Evolutionary conservation across 2,113 vertebrate genomes (phyloP), one percentile per base, ranked within the genome.

Genomic region (Odobenus rosmarus): DNA sequence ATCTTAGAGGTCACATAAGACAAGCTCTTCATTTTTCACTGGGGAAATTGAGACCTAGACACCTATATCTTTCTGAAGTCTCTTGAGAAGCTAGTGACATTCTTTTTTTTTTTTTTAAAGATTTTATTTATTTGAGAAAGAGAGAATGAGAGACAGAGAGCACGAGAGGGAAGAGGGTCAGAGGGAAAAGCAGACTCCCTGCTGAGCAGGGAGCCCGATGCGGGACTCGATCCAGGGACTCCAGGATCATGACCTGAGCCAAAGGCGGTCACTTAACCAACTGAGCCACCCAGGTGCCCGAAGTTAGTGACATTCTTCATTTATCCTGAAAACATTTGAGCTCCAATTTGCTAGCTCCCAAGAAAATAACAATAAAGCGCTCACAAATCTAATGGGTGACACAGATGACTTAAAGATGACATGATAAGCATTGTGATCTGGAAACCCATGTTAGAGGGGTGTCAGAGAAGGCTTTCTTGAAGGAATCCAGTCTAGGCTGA

Each of bases 271-370:
- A 4, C 39, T 39, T 39, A 39, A 39, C 39, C 39, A 39, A 39
- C 39, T 39, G 39, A 39, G 39, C 39, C 39, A 39, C 39, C 39
- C 39, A 39, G 39, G 39, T 4, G 3, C 39, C 39, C 39, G 39
- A 42, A 67, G 19, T 49, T 36, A 67, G 18, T 19, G 7, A 53
- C 53, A 64, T 23, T 85, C 72, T 95, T 80, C 39, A 69, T 87
- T 92, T 88, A 84, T 31, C 91, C 24, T 83, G 82, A 5, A 90
- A 94, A 87, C 72, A 80, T 69, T 86, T 71, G 36, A 92, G 19
- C 9, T 55, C 46, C 4, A 2, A 76, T 79, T 92, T 84, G 1
- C 80, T 94, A 88, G 21, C 4, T 33, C 59, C 55, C 79, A 5
- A 77, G 49, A 91, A 95, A 96, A 88, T 24, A 55, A 51, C 21